A percentile compares a stretch with the other conserved stretches of the same genome.
phyloP scores from a whole-genome alignment of 2,113 vertebrate species.

The Amphiprion percula region DNA sequence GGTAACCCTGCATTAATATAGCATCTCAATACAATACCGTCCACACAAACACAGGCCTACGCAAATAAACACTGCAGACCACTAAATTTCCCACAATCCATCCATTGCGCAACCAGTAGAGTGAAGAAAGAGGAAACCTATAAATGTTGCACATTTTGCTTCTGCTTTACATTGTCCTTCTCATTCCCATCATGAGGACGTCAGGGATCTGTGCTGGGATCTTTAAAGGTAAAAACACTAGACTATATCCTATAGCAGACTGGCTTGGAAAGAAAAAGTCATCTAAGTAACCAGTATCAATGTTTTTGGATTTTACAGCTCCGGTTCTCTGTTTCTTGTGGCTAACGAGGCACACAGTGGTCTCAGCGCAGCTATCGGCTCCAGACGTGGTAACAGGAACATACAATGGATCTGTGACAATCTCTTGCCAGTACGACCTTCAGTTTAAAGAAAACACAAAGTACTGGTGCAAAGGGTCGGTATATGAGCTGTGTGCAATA shows the following conservation, averaged over 20 bases:
- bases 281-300: not conserved
- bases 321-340: constrained; percentile 47
- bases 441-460: constrained; percentile 52
- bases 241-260: not conserved
- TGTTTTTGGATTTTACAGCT: constrained; percentile 38
- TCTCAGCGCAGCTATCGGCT: constrained; percentile 43
- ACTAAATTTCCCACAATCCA: not conserved
- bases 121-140: constrained; percentile 26
- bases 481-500: constrained; percentile 49
- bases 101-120: constrained; percentile 8
- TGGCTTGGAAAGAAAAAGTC: not conserved
- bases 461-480: constrained; percentile 75
- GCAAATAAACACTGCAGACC: not conserved
- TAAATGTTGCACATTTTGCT: not conserved
- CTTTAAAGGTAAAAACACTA: constrained; percentile 46
- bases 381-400: constrained; percentile 47
- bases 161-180: constrained; percentile 3
- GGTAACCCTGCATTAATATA: too few relatives aligned
- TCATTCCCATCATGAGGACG: constrained; percentile 29
- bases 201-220: not conserved
- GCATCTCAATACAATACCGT: not conserved
- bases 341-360: constrained; percentile 24
- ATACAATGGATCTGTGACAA: constrained; percentile 33
- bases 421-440: constrained; percentile 58
- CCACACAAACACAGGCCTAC: not conserved